A percentile compares a stretch with the other conserved stretches of the same genome.
Conservation (phyloP, 1,140 invertebrate species). For the Leguminivora glycinivorella region DNA sequence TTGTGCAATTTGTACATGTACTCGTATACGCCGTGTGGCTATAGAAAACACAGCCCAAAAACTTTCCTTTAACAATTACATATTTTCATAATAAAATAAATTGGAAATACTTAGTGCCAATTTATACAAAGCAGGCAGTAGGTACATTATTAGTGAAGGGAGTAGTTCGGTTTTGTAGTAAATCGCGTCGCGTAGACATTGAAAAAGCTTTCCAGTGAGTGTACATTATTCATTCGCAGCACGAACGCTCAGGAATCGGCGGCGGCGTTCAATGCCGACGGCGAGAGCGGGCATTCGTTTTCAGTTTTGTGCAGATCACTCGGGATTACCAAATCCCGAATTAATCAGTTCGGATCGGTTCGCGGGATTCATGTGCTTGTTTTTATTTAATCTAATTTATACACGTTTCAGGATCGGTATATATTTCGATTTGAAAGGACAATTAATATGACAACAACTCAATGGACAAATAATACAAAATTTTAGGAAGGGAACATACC, state of each 20-base stretch:
- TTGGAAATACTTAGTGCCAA: no score
- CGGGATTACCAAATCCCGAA: slow-evolving; percentile 43
- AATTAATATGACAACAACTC: neutral
- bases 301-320: slow-evolving; percentile 42
- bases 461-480: neutral
- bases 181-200: neutral
- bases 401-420: neutral
- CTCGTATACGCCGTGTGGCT: no score
- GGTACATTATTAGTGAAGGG: no score
- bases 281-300: slow-evolving; percentile 38
- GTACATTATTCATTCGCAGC: slow-evolving; percentile 37
- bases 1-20: no score
- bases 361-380: neutral
- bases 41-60: no score
- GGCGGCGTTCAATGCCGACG: slow-evolving; percentile 33
- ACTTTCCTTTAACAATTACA: no score
- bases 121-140: no score
- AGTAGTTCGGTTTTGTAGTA: no score
- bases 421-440: neutral
- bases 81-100: no score
- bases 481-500: no score
- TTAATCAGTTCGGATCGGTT: slow-evolving; percentile 42
- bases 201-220: slow-evolving; percentile 13
- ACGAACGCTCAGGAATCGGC: slow-evolving; percentile 32
- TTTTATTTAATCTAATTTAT: slow-evolving; percentile 21